Evolutionary conservation across 2,888 invertebrate species (phyloP).

Genomic region (Deilephila elpenor): DNA sequence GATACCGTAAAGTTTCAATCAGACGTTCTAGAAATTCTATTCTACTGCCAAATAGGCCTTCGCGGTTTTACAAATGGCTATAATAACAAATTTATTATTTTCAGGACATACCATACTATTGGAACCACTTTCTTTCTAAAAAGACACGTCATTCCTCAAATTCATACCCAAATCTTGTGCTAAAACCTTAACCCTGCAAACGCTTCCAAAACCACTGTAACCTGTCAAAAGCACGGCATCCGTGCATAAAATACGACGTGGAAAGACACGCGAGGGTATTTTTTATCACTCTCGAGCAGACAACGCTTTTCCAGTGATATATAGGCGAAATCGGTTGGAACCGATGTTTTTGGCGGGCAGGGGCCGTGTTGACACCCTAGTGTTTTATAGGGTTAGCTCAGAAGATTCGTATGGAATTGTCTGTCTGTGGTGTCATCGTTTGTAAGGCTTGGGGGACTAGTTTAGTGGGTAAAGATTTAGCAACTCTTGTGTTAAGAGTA

Average conservation of each 20-base stretch:
- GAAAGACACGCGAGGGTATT: conserved; percentile 23
- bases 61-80: too few relatives aligned
- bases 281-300: conserved; percentile 31
- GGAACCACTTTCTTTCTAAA: too few relatives aligned
- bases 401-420: conserved; percentile 26
- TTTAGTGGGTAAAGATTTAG: background rate
- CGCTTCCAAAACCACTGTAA: conserved; percentile 13
- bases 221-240: conserved; percentile 6
- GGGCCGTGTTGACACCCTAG: conserved; percentile 27
- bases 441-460: background rate
- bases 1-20: too few relatives aligned
- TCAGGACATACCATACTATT: too few relatives aligned
- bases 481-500: too few relatives aligned
- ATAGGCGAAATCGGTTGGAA: conserved; percentile 27
- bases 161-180: background rate
- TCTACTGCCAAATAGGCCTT: too few relatives aligned
- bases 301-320: conserved; percentile 18
- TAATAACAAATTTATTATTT: too few relatives aligned
- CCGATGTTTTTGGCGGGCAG: conserved; percentile 25
- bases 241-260: conserved; percentile 16
- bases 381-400: conserved; percentile 30
- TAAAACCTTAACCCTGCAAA: conserved; percentile 3
- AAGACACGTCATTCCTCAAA: background rate
- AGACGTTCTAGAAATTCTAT: too few relatives aligned
- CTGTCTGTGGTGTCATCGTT: background rate